A percentile compares a stretch with the other conserved stretches of the same genome.
Conservation (phyloP, 2,888 invertebrate species). For the Thera obeliscata region DNA sequence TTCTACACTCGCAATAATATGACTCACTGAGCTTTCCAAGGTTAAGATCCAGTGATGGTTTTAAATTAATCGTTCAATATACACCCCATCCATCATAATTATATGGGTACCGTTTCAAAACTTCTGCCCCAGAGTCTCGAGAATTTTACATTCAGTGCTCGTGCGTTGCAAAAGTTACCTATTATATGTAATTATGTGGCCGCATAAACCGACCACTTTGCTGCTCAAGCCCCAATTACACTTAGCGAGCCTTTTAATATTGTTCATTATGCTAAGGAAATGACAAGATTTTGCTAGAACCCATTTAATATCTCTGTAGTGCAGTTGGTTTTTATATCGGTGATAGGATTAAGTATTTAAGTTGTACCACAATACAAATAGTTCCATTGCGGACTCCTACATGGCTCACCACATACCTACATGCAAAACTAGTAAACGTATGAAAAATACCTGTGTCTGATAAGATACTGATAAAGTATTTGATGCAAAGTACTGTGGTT, state of each 20-base stretch:
- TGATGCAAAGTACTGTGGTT: background rate
- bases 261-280: slow-evolving; percentile 79
- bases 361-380: background rate
- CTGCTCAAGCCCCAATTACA: slow-evolving; percentile 75
- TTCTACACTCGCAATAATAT: background rate
- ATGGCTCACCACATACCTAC: background rate
- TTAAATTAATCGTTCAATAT: slow-evolving; percentile 58
- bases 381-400: no score
- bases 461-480: no score
- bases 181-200: slow-evolving; percentile 79
- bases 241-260: slow-evolving; percentile 77
- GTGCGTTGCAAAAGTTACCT: slow-evolving; percentile 77
- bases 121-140: slow-evolving; percentile 61
- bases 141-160: slow-evolving; percentile 73
- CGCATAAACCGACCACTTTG: slow-evolving; percentile 76
- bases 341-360: background rate
- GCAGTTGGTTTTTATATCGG: slow-evolving; percentile 28
- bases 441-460: background rate
- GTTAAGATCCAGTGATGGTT: slow-evolving; percentile 1
- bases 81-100: slow-evolving; percentile 61
- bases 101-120: slow-evolving; percentile 62
- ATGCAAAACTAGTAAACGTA: background rate
- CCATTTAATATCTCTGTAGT: slow-evolving; percentile 64
- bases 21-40: background rate
- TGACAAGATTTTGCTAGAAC: slow-evolving; percentile 74